Conservation (phyloP, 2,113 vertebrate genomes). For the Scopus umbretta region DNA sequence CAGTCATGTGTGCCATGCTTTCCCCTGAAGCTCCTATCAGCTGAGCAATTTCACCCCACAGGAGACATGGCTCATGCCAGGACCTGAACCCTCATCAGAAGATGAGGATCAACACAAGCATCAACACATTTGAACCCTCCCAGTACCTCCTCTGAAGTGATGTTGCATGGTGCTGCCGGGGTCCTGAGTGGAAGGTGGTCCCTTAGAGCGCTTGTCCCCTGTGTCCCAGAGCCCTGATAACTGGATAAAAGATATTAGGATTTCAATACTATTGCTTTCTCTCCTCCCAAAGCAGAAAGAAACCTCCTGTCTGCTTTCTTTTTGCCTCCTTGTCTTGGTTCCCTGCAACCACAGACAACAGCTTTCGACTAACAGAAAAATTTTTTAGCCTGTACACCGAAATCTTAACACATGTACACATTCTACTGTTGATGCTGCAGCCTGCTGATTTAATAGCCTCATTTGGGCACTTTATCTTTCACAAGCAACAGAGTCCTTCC, state of each 20-base stretch:
- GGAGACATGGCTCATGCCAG: background rate
- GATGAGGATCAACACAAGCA: background rate
- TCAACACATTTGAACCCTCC: background rate
- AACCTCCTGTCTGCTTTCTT: background rate
- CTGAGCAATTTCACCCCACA: background rate
- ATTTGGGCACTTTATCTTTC: background rate
- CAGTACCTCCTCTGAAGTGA: background rate
- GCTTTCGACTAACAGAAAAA: background rate
- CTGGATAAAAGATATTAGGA: background rate
- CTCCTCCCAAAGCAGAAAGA: background rate
- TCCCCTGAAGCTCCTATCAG: background rate
- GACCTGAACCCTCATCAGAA: background rate
- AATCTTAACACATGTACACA: accelerated
- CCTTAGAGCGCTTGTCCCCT: background rate
- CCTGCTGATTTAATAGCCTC: background rate
- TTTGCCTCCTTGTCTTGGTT: background rate
- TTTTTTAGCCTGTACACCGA: background rate
- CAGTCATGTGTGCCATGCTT: background rate
- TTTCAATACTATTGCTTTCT: background rate
- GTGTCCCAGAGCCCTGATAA: background rate
- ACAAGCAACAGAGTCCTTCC: background rate
- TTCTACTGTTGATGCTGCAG: background rate
- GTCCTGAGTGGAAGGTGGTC: background rate
- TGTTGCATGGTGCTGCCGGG: background rate
- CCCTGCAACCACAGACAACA: background rate